Evolutionary conservation across 1,140 invertebrate genomes (phyloP), one percentile per base, ranked within the genome.

Genomic region (Antheraea pernyi): DNA sequence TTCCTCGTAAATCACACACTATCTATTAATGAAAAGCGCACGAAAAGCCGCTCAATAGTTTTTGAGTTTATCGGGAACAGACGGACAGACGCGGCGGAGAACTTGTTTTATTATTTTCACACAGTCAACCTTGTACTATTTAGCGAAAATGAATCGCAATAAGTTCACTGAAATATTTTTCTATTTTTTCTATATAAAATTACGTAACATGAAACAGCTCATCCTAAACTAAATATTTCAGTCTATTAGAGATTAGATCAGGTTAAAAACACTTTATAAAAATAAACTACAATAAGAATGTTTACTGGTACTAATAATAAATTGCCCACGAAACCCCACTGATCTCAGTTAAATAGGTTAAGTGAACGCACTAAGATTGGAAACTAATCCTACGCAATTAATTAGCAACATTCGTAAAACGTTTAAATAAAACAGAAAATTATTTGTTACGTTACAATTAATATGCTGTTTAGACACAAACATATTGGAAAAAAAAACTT

Each of bases 271-370:
- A 53, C 16, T 6, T 53, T 53, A 16, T 53, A 16, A 53, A 53
- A 53, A 53, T 53, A 53, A 53, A 53, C 11, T 53, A 53, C 46
- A 53, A 53, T 53, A 53, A 53, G 46, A 13, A 13, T 53, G 46
- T 16, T 53, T 53, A 53, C 46, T 53, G 46, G 46, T 53, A 53
- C 46, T 53, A 53, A 53, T 53, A 53, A 53, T 53, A 53, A 7
- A 53, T 53, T 53, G 11, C 46, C 46, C 5, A 16, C 46, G 16
- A 53, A 53, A 53, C 46, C 46, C 46, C 46, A 53, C 46, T 53
- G 16, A n/a, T 53, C 46, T 53, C 5, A 16, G 16, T 53, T 53
- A 53, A 53, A 53, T 53, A 53, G 46, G 46, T 53, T 53, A 53
- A 53, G 46, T 16, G 46, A 53, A 0, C 46, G 46, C 16, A 53